Percentiles rank a stretch among this genome's conserved stretches.
Evolutionary conservation across 2,113 vertebrate genomes (phyloP).

Genomic region (Cariama cristata): DNA sequence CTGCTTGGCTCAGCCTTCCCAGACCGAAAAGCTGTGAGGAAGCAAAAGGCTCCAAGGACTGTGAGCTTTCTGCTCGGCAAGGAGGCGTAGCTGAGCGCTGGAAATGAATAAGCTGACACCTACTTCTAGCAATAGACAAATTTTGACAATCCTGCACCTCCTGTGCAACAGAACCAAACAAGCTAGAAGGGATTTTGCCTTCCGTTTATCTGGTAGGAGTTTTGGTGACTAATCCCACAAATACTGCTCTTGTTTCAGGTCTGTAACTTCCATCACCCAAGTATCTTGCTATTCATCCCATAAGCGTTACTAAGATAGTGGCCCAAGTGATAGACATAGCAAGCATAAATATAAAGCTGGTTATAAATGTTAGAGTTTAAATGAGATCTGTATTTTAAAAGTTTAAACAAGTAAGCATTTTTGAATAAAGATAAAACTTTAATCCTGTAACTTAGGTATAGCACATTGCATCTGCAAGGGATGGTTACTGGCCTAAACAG

Average conservation of each 20-base stretch:
- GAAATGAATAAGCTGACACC: background rate
- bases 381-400: background rate
- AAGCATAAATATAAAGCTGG: background rate
- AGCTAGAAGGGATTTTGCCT: background rate
- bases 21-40: background rate
- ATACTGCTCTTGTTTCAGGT: background rate
- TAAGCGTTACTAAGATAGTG: background rate
- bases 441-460: background rate
- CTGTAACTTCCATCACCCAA: background rate
- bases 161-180: background rate
- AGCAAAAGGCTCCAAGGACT: background rate
- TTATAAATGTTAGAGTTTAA: background rate
- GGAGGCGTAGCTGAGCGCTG: background rate
- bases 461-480: background rate
- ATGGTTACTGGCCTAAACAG: background rate
- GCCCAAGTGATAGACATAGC: background rate
- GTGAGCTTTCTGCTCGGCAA: background rate
- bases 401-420: background rate
- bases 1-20: background rate
- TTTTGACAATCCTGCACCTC: background rate
- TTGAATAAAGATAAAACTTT: background rate
- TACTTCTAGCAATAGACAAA: background rate
- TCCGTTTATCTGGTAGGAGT: background rate
- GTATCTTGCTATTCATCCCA: background rate
- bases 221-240: background rate